These are phyloP conservation scores for Sinotaia quadrata DNA, from an alignment of 2,888 invertebrate genomes.

Conservation along the genomic window DNA sequence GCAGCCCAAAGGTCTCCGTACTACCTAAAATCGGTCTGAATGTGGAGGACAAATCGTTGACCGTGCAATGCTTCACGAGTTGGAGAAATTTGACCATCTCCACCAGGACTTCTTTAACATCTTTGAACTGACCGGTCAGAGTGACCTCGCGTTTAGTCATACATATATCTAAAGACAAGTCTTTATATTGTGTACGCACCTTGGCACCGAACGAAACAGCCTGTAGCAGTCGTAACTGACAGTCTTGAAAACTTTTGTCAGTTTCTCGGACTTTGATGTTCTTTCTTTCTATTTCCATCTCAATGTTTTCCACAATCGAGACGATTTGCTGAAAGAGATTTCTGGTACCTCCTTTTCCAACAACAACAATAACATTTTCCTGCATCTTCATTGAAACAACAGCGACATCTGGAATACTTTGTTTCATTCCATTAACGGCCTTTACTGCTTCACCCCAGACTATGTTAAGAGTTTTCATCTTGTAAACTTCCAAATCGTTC, in stretches of 20 bases:
- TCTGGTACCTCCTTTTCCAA: not conserved
- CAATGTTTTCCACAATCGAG: not conserved
- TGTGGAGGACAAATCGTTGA: too few relatives aligned
- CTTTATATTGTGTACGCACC: not conserved
- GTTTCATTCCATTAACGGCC: not conserved
- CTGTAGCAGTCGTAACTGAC: not conserved
- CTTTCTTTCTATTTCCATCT: conserved; percentile 9
- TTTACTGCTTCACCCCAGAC: conserved; percentile 5
- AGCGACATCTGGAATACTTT: not conserved
- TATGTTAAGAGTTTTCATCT: not conserved
- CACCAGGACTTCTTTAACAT: not conserved
- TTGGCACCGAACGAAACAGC: not conserved
- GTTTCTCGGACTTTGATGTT: not conserved
- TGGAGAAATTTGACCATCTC: not conserved
- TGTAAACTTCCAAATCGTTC: not conserved
- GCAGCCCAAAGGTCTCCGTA: too few relatives aligned
- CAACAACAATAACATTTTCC: not conserved
- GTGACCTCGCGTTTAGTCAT: not conserved
- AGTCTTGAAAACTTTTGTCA: not conserved
- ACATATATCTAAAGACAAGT: not conserved
- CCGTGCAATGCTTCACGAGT: not conserved
- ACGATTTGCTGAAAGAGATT: not conserved
- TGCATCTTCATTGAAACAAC: not conserved
- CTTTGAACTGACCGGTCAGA: not conserved
- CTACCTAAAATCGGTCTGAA: too few relatives aligned